Evolutionary conservation across 53 echinoderm and acorn worm genomes (phyloP).

Genomic region (Echinarachnius parma): DNA sequence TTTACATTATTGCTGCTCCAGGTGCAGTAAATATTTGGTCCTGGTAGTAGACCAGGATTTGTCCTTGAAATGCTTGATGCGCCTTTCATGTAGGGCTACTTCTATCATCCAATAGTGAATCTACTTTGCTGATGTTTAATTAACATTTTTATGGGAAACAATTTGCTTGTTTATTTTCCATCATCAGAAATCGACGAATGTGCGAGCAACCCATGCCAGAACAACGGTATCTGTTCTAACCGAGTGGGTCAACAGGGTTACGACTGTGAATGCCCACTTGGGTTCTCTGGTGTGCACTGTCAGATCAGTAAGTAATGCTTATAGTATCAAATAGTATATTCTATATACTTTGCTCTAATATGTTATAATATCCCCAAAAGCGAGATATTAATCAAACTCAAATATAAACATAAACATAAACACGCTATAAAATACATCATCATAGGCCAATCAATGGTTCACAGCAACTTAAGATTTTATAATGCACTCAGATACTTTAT

Average conservation of each 20-base stretch:
- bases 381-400: no score
- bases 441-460: no score
- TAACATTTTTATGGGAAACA: neutral
- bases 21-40: no score
- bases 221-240: slow-evolving; percentile 29
- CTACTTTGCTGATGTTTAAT: neutral
- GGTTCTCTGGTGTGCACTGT: slow-evolving; percentile 28
- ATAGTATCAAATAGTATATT: no score
- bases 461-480: no score
- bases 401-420: no score
- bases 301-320: slow-evolving; percentile 23
- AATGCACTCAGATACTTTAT: no score
- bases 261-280: slow-evolving; percentile 40
- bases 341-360: neutral
- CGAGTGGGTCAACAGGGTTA: slow-evolving; percentile 14
- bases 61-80: no score
- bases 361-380: neutral
- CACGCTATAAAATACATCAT: no score
- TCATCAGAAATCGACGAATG: slow-evolving; percentile 23
- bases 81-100: no score
- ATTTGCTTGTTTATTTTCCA: neutral
- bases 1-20: no score
- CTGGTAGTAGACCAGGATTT: no score
- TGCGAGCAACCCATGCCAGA: slow-evolving; percentile 8
- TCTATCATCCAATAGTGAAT: neutral